Percentiles rank a stretch among this genome's conserved stretches.
Evolutionary conservation across 2,113 vertebrate genomes (phyloP).

Genomic region (Meleagris gallopavo): DNA sequence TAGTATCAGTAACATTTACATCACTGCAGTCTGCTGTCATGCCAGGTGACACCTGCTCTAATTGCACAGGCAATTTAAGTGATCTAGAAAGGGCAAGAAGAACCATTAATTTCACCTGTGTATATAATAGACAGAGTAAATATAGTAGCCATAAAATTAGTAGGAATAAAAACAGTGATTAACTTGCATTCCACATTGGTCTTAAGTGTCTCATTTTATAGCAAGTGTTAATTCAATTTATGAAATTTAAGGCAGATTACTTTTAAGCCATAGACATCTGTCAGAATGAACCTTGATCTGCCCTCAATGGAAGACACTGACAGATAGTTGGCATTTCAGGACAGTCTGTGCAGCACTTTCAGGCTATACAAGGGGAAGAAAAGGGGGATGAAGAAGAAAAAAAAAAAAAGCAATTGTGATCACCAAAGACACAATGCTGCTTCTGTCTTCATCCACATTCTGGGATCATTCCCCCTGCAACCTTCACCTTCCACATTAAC

Average conservation of each 20-base stretch:
- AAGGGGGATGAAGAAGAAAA: background rate
- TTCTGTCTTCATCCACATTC: slow-evolving; percentile 18
- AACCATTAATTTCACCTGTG: background rate
- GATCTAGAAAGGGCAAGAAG: background rate
- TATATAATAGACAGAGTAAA: background rate
- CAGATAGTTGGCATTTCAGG: slow-evolving; percentile 40
- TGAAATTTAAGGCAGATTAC: background rate
- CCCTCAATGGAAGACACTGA: background rate
- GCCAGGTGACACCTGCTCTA: background rate
- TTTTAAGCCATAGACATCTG: background rate
- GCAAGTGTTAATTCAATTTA: background rate
- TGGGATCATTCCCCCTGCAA: background rate
- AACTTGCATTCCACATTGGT: background rate
- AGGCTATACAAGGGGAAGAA: background rate
- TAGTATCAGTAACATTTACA: background rate
- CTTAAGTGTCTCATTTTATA: background rate
- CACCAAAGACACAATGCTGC: background rate
- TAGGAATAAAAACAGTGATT: background rate
- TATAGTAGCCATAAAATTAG: background rate
- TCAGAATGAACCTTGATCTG: background rate
- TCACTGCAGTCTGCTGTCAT: background rate
- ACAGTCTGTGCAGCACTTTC: background rate
- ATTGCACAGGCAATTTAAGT: background rate
- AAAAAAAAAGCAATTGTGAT: background rate
- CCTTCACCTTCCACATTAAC: slow-evolving; percentile 7